Evolutionary conservation across 2,113 vertebrate species (phyloP), one percentile per base, ranked within the genome.

Genomic region (Prinia subflava): DNA sequence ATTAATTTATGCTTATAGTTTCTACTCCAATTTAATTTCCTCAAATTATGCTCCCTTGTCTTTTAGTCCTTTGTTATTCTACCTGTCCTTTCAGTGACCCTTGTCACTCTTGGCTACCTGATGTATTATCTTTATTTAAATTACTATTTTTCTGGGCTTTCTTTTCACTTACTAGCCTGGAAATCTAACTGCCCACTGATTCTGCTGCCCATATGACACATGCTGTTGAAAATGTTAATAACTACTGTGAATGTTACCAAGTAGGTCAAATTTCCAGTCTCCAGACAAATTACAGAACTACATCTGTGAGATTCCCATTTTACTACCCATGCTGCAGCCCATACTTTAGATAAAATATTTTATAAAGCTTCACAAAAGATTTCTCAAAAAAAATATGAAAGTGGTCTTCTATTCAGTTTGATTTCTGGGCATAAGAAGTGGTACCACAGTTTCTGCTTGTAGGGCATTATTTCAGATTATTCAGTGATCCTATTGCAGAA

Each of bases 1-100:
- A 67, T 63, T 89, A 93, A 92, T 91, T 95, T 93, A 87, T 77
- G 35, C 67, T 88, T 77, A 69, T 55, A 88, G 47, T 79, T 95
- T 93, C 84, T 95, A 44, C 55, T 90, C 30, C 64, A 44, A 80
- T 93, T 92, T 87, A 8, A 80, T 95, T 92, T 94, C 59, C 55
- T 95, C 59, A 83, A 70, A 92, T 91, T 62, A 92, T 82, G 16
- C 69, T 79, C 63, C 63, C 30, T 73, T 73, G 25, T 37, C 64
- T 67, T 87, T 87, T 39, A 87, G 79, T 47, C 15, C 47, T 87
- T 70, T 91, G 71, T 91, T 91, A 69, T 53, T 76, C 57, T 79
- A 65, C 41, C 53, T 65, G 87, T 86, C 85, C 90, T 95, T 92
- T 39, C 46, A 83, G 52, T 55, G 63, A 90, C 55, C 67, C 78